Base-by-base conservation (phyloP, 2,888 invertebrate genomes). In the Bhutanitis thaidina region DNA sequence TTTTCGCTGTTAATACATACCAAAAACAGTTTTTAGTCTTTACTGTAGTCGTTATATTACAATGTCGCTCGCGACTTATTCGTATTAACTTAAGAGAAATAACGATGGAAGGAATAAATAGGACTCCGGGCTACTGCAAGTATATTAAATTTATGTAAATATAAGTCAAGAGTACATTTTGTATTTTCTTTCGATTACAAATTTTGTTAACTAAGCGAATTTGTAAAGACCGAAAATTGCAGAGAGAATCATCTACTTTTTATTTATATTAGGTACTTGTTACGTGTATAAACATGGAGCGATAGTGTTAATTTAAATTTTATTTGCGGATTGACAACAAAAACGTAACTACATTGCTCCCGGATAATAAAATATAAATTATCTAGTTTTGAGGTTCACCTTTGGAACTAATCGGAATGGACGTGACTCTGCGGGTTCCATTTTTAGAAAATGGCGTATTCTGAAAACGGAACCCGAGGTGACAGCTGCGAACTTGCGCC, bases 371-470 rank as follows among this genome's bases (percentile, higher is more conserved):
- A 67, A 69, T 71, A 65, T 59, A 67, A 71, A 73, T 65, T 60
- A 62, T 64, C 62, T 60, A 59, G 65, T 67, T 70, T 71, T 67
- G 68, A 66, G 62, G 64, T 68, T 59, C 56, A 59, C 54, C 59
- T 54, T 61, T 61, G 61, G 60, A 57, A 77, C 82, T 69, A 79
- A 83, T 81, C 62, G 69, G 55, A 54, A 56, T 66, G 70, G 78
- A 79, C 80, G 77, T 74, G 76, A 60, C 70, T 44, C 70, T 51
- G 66, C 67, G 68, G 72, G 64, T 54, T 57, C 55, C 58, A 54
- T 58, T 57, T 60, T 53, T 55, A 58, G 12, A 62, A 63, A 49
- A 65, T 61, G 60, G 60, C 59, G 59, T 59, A 51, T 61, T 66
- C 54, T 58, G 55, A 62, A 61, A 60, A 58, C 53, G 54, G 57